Evolutionary conservation across 2,797 vertebrate genomes (phyloP).

Genomic region (Melanotaenia maccullochi): DNA sequence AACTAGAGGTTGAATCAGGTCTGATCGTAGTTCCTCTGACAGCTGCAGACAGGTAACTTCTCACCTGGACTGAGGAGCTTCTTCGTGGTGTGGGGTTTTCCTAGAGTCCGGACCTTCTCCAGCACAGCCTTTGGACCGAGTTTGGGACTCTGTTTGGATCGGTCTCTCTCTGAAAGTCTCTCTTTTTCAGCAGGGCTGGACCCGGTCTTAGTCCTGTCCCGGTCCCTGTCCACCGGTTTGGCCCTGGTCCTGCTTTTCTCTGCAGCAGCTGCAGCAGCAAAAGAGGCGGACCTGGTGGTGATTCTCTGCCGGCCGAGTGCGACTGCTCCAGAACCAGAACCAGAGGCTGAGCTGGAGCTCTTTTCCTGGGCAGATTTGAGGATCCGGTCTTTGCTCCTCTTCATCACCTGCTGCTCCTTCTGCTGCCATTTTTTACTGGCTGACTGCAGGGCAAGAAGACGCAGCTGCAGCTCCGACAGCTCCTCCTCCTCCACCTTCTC

Average conservation of each 20-base stretch:
- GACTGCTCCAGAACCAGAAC: not conserved
- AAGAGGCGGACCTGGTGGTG: constrained; percentile 64
- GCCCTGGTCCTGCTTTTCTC: constrained; percentile 56
- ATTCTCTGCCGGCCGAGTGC: constrained; percentile 49
- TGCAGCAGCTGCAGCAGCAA: constrained; percentile 17
- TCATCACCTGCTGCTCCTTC: constrained; percentile 97
- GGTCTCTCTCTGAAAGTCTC: constrained; percentile 79
- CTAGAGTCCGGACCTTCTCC: constrained; percentile 82
- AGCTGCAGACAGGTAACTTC: not conserved
- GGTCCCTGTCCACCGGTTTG: constrained; percentile 57
- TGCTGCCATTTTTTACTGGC: constrained; percentile 99
- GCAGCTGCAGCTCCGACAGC: constrained; percentile 94
- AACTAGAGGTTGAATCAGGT: too few species aligned
- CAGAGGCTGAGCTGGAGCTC: constrained; percentile 37
- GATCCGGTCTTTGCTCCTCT: constrained; percentile 94
- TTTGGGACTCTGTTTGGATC: constrained; percentile 82
- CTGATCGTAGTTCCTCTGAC: too few species aligned
- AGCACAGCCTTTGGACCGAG: constrained; percentile 65
- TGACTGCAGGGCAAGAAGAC: constrained; percentile 95
- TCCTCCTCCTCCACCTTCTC: constrained; percentile 91
- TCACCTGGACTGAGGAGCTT: constrained; percentile 83
- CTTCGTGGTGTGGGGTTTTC: constrained; percentile 84
- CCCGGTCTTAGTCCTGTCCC: constrained; percentile 78
- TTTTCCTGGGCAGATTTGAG: constrained; percentile 85
- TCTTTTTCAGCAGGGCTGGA: constrained; percentile 60